Evolutionary conservation across 1,140 invertebrate species (phyloP), one percentile per base, ranked within the genome.

Genomic region (Ericerus pela): DNA sequence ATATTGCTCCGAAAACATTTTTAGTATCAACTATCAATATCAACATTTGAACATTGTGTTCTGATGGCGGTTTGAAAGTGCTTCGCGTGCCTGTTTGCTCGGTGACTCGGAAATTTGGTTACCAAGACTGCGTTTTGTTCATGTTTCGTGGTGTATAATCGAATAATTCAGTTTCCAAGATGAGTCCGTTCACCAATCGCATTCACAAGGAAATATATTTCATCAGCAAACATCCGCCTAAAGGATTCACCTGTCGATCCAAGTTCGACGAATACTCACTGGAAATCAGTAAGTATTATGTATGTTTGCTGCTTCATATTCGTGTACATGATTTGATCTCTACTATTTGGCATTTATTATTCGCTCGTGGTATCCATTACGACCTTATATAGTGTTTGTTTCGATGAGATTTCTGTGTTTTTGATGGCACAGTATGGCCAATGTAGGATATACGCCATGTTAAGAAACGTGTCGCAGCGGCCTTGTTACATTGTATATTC

Each of bases 331-430:
- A 14, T 51, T n/a, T 28, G 28, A 53, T 18, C 51, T 29, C 24
- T 18, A 54, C 47, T 59, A 36, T 29, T 55, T 60, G 37, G 51
- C 16, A 51, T 33, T 38, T 54, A 36, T 58, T 24, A 38, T 38
- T 54, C 43, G 22, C 33, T 47, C 22, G 28, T 37, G 58, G 41
- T 20, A 36, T 56, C 14, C 22, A 51, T 47, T 55, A 66, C 8
- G 54, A 64, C 1, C 62, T 69, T 61, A 41, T 41, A 33, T n/a
- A 33, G 8, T 18, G 14, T 8, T 11, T 51, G 14, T 22, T 24
- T 14, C 6, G 8, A 51, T 14, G 2, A 22, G 6, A 51, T 22
- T 51, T 14, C 5, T 51, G 43, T 8, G 14, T 22, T 51, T 51
- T 36, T n/a, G n/a, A 8, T 33, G n/a, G 30, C n/a, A n/a, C 8